A percentile compares a stretch with the other conserved stretches of the same genome.
These are phyloP conservation scores for Hemibagrus guttatus DNA, from an alignment of 2,797 vertebrate species.

Conservation along the genomic window DNA sequence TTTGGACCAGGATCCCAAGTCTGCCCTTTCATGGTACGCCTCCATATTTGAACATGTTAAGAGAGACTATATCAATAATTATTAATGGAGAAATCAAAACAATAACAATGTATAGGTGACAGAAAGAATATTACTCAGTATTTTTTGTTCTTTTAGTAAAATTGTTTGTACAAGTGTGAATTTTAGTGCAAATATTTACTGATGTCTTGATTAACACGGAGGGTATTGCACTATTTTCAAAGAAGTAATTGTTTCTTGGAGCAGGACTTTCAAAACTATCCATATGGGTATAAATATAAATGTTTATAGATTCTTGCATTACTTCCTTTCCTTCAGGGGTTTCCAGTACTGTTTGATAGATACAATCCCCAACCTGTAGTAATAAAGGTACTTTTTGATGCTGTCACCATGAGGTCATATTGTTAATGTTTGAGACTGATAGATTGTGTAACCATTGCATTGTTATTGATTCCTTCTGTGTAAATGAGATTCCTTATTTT, in stretches of 20 bases:
- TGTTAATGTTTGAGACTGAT: neutral
- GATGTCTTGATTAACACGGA: neutral
- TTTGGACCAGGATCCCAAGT: constrained; percentile 95
- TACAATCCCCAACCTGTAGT: neutral
- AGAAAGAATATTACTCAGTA: neutral
- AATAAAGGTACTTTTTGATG: neutral
- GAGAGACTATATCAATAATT: neutral
- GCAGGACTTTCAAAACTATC: constrained; percentile 8
- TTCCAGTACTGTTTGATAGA: constrained; percentile 3
- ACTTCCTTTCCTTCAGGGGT: neutral
- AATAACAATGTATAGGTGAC: neutral
- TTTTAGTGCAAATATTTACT: neutral
- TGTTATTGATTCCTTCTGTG: constrained; percentile 6
- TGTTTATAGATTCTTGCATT: neutral
- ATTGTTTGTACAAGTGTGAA: neutral
- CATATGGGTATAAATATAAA: constrained; percentile 9
- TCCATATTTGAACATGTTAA: neutral
- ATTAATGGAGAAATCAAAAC: neutral
- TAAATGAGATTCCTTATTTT: neutral
- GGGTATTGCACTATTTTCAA: neutral
- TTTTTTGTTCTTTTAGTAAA: neutral
- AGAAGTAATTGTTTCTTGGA: neutral
- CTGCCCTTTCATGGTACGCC: constrained; percentile 92
- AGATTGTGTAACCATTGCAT: neutral
- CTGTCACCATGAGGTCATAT: neutral